Evolutionary conservation across 2,113 vertebrate genomes (phyloP).

Genomic region (Mus pahari): DNA sequence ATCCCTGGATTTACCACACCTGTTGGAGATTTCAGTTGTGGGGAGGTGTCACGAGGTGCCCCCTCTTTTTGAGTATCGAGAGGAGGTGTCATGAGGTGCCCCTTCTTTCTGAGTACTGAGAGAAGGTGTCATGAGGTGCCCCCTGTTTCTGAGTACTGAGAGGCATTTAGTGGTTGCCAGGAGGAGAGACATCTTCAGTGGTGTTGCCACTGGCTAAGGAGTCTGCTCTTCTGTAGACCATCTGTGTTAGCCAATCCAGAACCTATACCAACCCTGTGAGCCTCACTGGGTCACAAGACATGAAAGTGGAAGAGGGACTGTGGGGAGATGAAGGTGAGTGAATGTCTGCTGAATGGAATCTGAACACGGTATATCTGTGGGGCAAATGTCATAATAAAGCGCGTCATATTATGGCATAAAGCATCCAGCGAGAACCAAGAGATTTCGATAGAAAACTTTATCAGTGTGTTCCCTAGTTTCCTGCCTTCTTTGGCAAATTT

Average conservation of each 20-base stretch:
- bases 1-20: background rate
- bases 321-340: background rate
- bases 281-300: background rate
- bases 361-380: too few relatives aligned
- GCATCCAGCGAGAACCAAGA: too few relatives aligned
- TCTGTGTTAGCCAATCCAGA: too few relatives aligned
- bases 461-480: too few relatives aligned
- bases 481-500: conserved; percentile 40
- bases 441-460: background rate
- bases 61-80: background rate
- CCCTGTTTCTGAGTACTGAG: background rate
- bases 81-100: too few relatives aligned
- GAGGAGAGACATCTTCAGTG: background rate
- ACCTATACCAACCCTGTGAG: background rate
- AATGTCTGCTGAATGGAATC: background rate
- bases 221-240: background rate
- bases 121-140: background rate
- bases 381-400: too few relatives aligned
- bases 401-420: background rate
- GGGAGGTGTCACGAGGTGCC: background rate
- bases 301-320: background rate
- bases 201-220: background rate
- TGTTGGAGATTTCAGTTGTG: background rate
- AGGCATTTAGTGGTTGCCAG: background rate
- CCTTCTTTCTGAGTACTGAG: background rate